Conservation (phyloP, 2,888 invertebrate species). For the Leptinotarsa haldemani region DNA sequence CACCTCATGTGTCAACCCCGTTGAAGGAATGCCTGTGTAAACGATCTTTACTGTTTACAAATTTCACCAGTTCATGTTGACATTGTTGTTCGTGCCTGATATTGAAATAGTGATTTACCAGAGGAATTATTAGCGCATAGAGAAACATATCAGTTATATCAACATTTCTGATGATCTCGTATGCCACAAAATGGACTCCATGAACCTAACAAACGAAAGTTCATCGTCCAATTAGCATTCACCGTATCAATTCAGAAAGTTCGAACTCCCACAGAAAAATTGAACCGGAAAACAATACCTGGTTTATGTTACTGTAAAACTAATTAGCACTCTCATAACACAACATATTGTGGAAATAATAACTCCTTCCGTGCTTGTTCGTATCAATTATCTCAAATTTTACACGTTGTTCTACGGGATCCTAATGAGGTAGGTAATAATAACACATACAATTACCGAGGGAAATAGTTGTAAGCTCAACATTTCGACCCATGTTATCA, state of each 20-base stretch:
- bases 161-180: background rate
- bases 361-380: background rate
- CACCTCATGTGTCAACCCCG: no score
- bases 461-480: background rate
- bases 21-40: no score
- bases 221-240: constrained; percentile 1
- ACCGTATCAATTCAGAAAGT: background rate
- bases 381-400: background rate
- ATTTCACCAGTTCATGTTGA: no score
- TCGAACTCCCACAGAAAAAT: background rate
- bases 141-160: no score
- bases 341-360: background rate
- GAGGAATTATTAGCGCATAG: no score
- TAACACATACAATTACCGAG: background rate
- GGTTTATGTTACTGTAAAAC: background rate
- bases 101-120: no score
- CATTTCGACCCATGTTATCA: background rate
- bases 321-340: background rate
- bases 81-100: no score
- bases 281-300: background rate
- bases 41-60: no score
- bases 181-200: background rate
- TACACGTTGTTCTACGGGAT: background rate
- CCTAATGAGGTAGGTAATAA: background rate
- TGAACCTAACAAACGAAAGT: constrained; percentile 1